phyloP scores from a whole-genome alignment of 2,113 vertebrate species.

The Spilogale gracilis region DNA sequence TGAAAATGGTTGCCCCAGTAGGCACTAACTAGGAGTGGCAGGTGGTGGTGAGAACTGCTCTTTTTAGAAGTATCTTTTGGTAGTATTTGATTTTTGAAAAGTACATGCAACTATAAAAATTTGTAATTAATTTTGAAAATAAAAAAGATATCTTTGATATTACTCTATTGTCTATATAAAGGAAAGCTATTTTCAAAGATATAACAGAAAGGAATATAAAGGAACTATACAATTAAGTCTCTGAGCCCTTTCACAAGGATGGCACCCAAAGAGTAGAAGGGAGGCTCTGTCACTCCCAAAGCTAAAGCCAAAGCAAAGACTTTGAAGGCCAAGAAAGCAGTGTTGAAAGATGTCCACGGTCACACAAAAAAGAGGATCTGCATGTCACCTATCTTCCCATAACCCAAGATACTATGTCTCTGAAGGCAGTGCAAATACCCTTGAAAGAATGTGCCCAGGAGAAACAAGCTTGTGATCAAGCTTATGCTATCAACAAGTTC shows the following conservation, averaged over 20 bases:
- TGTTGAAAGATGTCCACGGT: background rate
- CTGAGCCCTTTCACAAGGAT: background rate
- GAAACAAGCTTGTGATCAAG: background rate
- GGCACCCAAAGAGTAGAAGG: background rate
- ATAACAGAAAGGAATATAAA: background rate
- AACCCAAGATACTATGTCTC: background rate
- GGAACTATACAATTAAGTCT: background rate
- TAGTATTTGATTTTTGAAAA: background rate
- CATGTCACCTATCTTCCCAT: background rate
- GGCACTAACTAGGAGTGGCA: background rate
- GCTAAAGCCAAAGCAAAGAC: background rate
- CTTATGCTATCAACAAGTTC: background rate
- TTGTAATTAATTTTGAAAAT: constrained; percentile 1
- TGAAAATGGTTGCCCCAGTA: background rate
- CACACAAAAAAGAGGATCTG: background rate
- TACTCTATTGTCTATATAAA: background rate
- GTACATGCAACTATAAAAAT: background rate
- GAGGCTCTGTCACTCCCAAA: background rate
- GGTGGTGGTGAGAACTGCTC: background rate
- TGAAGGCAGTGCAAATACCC: background rate
- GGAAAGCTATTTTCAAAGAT: constrained; percentile 1
- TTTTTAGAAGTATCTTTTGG: background rate
- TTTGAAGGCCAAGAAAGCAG: background rate
- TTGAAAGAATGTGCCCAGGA: background rate
- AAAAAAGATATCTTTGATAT: background rate